Percentiles rank a stretch among this genome's conserved stretches.
Evolutionary conservation across 2,797 vertebrate species (phyloP).

Genomic region (Nyctalus aviator): DNA sequence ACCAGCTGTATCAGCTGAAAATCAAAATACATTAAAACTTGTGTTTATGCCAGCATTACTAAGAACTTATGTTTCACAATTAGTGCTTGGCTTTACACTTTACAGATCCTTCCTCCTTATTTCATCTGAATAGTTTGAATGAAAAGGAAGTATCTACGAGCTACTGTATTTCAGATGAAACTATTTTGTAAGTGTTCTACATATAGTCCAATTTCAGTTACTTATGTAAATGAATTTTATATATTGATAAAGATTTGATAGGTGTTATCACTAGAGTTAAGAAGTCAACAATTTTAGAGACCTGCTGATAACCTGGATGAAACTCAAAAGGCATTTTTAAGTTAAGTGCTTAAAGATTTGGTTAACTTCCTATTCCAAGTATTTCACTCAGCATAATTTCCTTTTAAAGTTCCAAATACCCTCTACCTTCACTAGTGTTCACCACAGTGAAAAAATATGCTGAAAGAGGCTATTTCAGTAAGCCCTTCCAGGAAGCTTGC

Average conservation of each 20-base stretch:
- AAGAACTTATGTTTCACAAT: conserved; percentile 69
- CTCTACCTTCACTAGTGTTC: conserved; percentile 54
- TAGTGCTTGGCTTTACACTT: conserved; percentile 71
- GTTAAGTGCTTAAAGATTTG: neutral
- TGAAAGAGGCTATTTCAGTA: conserved; percentile 82
- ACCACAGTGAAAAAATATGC: conserved; percentile 78
- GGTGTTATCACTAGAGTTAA: conserved; percentile 40
- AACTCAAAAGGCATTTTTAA: conserved; percentile 42
- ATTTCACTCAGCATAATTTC: conserved; percentile 67
- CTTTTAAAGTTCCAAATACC: conserved; percentile 57
- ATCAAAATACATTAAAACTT: conserved; percentile 66
- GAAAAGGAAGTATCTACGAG: conserved; percentile 62
- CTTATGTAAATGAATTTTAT: conserved; percentile 32
- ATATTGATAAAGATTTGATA: conserved; percentile 35
- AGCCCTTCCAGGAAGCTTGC: conserved; percentile 85
- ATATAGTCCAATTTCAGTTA: neutral
- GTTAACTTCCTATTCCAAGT: conserved; percentile 63
- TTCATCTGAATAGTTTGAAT: conserved; percentile 63
- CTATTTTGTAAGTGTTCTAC: conserved; percentile 18
- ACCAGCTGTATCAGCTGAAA: conserved; percentile 67
- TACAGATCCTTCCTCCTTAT: conserved; percentile 69
- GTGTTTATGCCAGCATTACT: conserved; percentile 70
- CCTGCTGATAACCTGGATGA: neutral
- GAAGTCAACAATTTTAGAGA: conserved; percentile 44
- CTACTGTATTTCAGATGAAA: conserved; percentile 60